Base-by-base conservation (phyloP, 92 coral and sea anemone species). In the Parazoanthus swiftii region DNA sequence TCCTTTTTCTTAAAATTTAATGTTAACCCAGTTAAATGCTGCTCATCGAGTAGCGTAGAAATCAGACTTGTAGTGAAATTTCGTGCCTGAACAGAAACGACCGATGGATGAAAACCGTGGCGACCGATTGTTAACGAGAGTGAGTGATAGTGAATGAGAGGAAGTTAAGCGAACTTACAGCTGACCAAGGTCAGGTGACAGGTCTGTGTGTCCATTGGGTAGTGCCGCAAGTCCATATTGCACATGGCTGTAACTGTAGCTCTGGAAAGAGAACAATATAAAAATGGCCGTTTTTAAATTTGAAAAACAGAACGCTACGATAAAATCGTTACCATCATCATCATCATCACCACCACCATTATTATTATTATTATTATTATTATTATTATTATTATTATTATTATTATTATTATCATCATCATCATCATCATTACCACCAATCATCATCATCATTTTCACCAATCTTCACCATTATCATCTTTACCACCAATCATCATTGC, bases 241-340 rank as follows among this genome's bases (percentile, higher is more conserved):
- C 92, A 90, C 92, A 90, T 90, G 44, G 90, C 92, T 20, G 88
- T 90, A 8, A 87, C 92, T 13, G 92, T 90, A 70, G 89, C 92
- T 73, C 92, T 90, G 36, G 16, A 56, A 37, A 51, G 16, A 51
- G 8, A 63, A 63, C 25, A 21, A 21, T 3, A 37, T 44, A 18
- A 68, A 20, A 68, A 20, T 43, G 18, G 26, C 7, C 70, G 70
- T 54, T 16, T 20, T 63, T 20, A 16, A 63, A 63, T 0, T 63
- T 63, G n/a, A 63, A 18, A 58, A 58, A 63, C 21, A 4, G 8
- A 18, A 63, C 21, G 70, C 59, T 11, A 54, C 20, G 11, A 11
- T 54, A 13, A 54, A 13, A 20, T 4, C 20, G 20, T 51, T 10
- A 51, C 11, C 13, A 10, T 51, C 58, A 8, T 8, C 15, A 8